Base-by-base conservation (phyloP, 2,888 invertebrate species). In the Netelia melanura region DNA sequence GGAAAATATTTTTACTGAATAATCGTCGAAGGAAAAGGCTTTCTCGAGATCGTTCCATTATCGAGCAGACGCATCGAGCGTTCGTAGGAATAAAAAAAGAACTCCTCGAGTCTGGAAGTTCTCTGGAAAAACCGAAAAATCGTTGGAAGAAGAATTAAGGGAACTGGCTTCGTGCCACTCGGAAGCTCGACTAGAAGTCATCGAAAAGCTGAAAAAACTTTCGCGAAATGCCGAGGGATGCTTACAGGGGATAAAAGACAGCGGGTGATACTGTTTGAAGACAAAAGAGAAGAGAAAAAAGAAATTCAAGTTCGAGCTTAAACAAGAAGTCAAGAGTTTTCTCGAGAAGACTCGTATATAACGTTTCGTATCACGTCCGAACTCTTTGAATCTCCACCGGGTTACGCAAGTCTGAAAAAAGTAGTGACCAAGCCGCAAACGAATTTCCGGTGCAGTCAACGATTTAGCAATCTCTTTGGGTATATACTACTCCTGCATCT, bases 71-170 rank as follows among this genome's bases (percentile, higher is more conserved):
- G 11, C 44, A 25, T 11, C 67, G 25, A n/a, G n/a, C 30, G 58
- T 44, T 58, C 21, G 8, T 52, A 10, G 61, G 21, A 48, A 17
- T 78, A 23, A 61, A 68, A 58, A 43, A 75, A 54, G 21, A 85
- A 70, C 11, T 21, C 62, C 10, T 62, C 14, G 43, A 78, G n/a
- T 23, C 48, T 84, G 43, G 25, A 62, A 11, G 9, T 77, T 43
- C 64, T 76, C 65, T 64, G 58, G n/a, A 43, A 23, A n/a, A 64
- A 79, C 38, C 58, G 21, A 56, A 64, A 62, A 79, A 43, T 78
- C 83, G 9, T 48, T 85, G 9, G 56, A 43, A 54, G 8, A 30
- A 38, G 72, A 78, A 68, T 9, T 86, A 10, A 44, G 25, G 52
- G 58, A 38, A 61, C 9, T 84, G 64, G 48, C 23, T 17, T 52